Evolutionary conservation across 2,113 vertebrate genomes (phyloP).

Genomic region (Macaca nemestrina): DNA sequence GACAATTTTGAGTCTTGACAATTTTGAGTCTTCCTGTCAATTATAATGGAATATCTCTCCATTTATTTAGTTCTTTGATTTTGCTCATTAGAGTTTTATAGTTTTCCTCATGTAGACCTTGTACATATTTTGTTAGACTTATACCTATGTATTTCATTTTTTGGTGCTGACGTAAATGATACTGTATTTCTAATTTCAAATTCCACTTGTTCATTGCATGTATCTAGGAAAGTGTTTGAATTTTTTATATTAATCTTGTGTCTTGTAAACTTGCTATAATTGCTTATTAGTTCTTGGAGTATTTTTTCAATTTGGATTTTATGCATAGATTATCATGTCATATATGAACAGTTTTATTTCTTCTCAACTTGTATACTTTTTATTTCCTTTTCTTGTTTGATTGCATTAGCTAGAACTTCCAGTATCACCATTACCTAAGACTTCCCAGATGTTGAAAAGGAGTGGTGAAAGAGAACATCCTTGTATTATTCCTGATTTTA

Average conservation of each 20-base stretch:
- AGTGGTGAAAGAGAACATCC: background rate
- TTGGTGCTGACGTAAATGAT: background rate
- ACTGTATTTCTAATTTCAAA: background rate
- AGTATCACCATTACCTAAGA: no score
- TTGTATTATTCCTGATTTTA: background rate
- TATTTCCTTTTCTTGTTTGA: no score
- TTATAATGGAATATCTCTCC: background rate
- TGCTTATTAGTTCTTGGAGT: background rate
- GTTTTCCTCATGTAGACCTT: background rate
- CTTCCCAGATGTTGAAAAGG: no score
- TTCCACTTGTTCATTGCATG: background rate
- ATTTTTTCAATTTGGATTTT: background rate
- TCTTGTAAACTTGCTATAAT: background rate
- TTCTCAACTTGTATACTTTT: no score
- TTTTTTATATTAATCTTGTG: background rate
- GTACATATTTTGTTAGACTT: background rate
- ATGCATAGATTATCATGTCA: background rate
- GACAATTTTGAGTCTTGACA: background rate
- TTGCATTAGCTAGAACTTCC: no score
- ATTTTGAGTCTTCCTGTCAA: background rate
- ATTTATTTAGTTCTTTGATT: background rate
- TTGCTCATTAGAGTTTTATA: background rate
- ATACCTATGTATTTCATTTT: background rate
- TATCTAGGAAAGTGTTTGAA: background rate
- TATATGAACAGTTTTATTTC: no score